Percentiles rank a stretch among this genome's conserved stretches.
Evolutionary conservation across 2,113 vertebrate species (phyloP).

Genomic region (Corydoras sp.): DNA sequence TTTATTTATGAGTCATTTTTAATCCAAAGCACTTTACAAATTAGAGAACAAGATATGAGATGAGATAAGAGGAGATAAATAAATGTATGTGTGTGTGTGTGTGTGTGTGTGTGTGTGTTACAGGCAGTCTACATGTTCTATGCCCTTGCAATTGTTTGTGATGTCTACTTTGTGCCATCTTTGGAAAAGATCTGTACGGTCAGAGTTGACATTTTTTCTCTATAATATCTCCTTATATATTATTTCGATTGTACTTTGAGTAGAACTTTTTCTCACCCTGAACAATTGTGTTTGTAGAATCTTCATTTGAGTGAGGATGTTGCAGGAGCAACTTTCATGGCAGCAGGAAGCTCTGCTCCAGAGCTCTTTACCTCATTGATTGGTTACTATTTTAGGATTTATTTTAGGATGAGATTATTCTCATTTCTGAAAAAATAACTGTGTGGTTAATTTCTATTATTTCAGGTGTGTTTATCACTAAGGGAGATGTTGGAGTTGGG

Average conservation of each 20-base stretch:
- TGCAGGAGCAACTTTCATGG: conserved; percentile 74
- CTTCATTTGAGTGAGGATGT: conserved; percentile 74
- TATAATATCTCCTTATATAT: background rate
- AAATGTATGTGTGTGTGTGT: no score
- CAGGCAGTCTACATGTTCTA: conserved; percentile 75
- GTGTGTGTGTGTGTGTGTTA: background rate
- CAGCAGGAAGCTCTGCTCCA: conserved; percentile 72
- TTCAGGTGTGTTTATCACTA: conserved; percentile 73
- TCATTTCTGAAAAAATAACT: background rate
- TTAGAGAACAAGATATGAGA: no score
- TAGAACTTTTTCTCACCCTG: background rate
- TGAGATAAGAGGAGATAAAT: no score
- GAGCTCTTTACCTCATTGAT: conserved; percentile 76
- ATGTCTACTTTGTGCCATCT: conserved; percentile 73
- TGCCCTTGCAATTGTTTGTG: conserved; percentile 71
- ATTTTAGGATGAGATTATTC: background rate
- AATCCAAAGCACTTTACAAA: no score
- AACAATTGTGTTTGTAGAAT: conserved; percentile 51
- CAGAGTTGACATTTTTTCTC: conserved; percentile 16
- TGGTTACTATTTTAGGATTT: conserved; percentile 55
- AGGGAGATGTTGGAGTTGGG: conserved; percentile 71
- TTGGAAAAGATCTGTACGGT: conserved; percentile 74
- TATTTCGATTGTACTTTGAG: no score
- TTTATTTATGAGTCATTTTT: no score
- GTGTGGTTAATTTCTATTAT: background rate